Evolutionary conservation across 2,888 invertebrate species (phyloP).

Genomic region (Galerucella nymphaeae): DNA sequence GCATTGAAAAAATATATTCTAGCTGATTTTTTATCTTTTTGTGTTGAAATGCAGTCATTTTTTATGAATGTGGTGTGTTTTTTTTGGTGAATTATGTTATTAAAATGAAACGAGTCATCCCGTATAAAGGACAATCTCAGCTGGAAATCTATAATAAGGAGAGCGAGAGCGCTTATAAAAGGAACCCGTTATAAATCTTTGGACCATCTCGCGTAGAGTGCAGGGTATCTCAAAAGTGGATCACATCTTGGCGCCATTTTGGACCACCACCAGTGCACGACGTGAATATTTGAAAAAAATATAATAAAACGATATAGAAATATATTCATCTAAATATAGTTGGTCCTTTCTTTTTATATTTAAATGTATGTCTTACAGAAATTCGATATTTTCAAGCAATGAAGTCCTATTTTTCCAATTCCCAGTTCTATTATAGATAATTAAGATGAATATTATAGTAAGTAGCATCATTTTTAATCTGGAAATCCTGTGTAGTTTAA

Average conservation of each 20-base stretch:
- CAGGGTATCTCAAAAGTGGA: slow-evolving; percentile 58
- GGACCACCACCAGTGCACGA: slow-evolving; percentile 54
- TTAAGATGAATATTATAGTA: too few species aligned
- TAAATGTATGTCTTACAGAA: neutral
- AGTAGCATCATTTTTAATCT: too few species aligned
- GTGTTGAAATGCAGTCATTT: too few species aligned
- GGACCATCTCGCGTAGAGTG: slow-evolving; percentile 55
- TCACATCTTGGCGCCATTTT: slow-evolving; percentile 59
- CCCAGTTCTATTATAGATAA: too few species aligned
- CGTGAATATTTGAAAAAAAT: slow-evolving; percentile 7
- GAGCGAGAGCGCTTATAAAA: slow-evolving; percentile 53
- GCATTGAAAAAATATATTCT: too few species aligned
- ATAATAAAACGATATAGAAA: neutral
- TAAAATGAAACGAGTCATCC: slow-evolving; percentile 21
- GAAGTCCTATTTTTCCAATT: too few species aligned
- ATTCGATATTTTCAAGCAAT: too few species aligned
- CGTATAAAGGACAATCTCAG: slow-evolving; percentile 42
- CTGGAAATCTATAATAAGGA: slow-evolving; percentile 52
- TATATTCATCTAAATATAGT: neutral
- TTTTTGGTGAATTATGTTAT: neutral
- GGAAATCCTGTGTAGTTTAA: too few species aligned
- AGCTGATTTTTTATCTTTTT: too few species aligned
- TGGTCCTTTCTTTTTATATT: neutral
- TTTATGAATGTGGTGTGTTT: neutral
- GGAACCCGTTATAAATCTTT: slow-evolving; percentile 59